These are phyloP conservation scores for Cyphotilapia sp. DNA, from an alignment of 2,113 vertebrate genomes.

Conservation along the genomic window DNA sequence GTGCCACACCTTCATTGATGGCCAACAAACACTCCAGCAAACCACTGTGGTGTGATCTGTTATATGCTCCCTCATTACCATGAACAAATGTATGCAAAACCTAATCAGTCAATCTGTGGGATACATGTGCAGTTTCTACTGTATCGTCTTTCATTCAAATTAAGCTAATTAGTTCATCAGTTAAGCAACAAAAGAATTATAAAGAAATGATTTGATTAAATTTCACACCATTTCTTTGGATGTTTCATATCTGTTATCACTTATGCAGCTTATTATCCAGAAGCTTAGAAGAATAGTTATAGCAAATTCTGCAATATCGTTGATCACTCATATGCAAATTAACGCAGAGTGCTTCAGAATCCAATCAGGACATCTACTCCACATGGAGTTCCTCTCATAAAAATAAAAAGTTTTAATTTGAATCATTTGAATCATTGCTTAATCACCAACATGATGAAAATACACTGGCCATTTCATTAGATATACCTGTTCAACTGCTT, in stretches of 20 bases:
- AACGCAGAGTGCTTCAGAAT: neutral
- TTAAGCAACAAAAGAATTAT: neutral
- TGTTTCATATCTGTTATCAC: neutral
- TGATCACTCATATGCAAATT: neutral
- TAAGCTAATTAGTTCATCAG: neutral
- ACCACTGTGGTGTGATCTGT: neutral
- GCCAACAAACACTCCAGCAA: neutral
- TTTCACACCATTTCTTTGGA: neutral
- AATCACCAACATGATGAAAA: neutral
- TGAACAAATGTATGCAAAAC: neutral
- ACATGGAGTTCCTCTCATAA: neutral
- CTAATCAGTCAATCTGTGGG: neutral
- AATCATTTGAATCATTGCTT: neutral
- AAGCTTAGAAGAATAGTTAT: neutral
- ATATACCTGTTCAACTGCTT: neutral
- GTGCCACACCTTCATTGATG: neutral
- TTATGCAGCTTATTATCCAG: neutral
- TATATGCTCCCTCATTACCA: neutral
- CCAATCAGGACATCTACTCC: neutral
- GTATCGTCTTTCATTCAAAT: neutral
- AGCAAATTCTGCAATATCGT: neutral
- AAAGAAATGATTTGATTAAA: neutral
- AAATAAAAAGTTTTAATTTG: neutral
- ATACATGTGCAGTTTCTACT: neutral
- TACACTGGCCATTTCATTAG: neutral